phyloP scores from a whole-genome alignment of 2,113 vertebrate genomes.

The Planiliza haematocheilus region DNA sequence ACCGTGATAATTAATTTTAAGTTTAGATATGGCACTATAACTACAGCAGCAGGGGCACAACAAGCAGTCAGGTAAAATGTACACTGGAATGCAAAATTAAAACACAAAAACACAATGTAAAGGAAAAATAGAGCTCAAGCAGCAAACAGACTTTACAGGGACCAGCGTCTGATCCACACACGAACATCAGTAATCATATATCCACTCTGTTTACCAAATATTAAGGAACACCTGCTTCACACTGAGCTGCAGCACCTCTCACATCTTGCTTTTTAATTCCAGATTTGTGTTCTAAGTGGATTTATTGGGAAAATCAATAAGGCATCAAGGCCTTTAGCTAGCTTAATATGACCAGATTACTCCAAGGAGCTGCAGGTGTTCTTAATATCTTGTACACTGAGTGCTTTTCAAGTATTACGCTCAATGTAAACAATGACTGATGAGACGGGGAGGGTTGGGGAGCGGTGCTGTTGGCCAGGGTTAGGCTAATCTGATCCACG shows the following conservation, averaged over 20 bases:
- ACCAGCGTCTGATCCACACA: constrained; percentile 42
- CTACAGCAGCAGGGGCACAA: constrained; percentile 72
- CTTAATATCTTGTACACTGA: constrained; percentile 51
- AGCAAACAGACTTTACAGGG: constrained; percentile 46
- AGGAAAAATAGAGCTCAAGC: constrained; percentile 34
- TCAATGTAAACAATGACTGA: constrained; percentile 79
- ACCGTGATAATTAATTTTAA: constrained; percentile 36
- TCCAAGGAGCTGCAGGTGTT: constrained; percentile 56
- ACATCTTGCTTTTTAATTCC: constrained; percentile 21
- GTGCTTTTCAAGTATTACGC: constrained; percentile 77
- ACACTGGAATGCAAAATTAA: constrained; percentile 28
- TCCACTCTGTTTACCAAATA: constrained; percentile 53
- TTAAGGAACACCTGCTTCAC: constrained; percentile 48
- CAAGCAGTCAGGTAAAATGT: constrained; percentile 45
- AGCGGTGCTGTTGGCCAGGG: constrained; percentile 7
- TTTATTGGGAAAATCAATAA: constrained; percentile 45
- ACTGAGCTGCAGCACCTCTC: not conserved
- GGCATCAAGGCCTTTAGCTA: constrained; percentile 45
- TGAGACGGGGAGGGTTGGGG: constrained; percentile 35
- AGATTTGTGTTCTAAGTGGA: constrained; percentile 40
- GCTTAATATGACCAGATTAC: constrained; percentile 48
- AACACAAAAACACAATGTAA: constrained; percentile 37
- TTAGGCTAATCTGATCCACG: constrained; percentile 58
- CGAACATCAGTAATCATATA: constrained; percentile 41
- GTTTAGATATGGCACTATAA: constrained; percentile 73